Percentiles rank a stretch among this genome's conserved stretches.
phyloP scores from a whole-genome alignment of 2,888 invertebrate species.

The Drosophila siamana region DNA sequence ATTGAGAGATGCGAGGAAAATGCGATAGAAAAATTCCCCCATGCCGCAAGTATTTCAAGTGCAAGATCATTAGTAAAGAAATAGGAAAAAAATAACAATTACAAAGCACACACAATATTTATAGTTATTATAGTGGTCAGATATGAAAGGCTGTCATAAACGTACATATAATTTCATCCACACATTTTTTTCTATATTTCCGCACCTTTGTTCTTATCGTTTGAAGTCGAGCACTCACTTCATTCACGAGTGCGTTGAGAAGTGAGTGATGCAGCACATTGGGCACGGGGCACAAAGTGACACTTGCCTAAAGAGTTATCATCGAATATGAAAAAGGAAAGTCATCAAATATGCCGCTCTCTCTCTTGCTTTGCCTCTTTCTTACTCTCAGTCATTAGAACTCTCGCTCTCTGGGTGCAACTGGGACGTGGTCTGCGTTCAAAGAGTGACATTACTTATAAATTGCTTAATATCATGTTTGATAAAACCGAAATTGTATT shows the following conservation, averaged over 20 bases:
- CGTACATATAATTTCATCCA: neutral
- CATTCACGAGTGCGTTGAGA: slow-evolving; percentile 3
- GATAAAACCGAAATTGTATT: slow-evolving; percentile 30
- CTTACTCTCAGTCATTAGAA: neutral
- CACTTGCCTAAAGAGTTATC: slow-evolving; percentile 17
- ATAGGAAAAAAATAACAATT: slow-evolving; percentile 10
- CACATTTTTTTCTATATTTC: neutral
- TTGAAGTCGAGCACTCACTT: slow-evolving; percentile 1
- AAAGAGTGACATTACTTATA: slow-evolving; percentile 27
- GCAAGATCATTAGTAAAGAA: slow-evolving; percentile 29
- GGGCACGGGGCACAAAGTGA: slow-evolving; percentile 22
- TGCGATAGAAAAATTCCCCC: neutral
- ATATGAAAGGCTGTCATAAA: slow-evolving; percentile 17
- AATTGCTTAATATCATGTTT: slow-evolving; percentile 25
- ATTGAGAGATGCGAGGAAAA: neutral
- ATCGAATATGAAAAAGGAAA: slow-evolving; percentile 47
- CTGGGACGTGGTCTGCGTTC: slow-evolving; percentile 27
- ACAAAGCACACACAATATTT: neutral
- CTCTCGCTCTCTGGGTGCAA: neutral
- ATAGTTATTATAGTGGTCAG: slow-evolving; percentile 8
- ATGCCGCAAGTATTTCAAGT: slow-evolving; percentile 21
- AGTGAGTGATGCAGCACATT: slow-evolving; percentile 21
- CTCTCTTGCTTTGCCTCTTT: slow-evolving; percentile 12
- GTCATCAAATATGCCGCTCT: slow-evolving; percentile 16
- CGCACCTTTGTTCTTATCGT: neutral